These are phyloP conservation scores for Synergus gifuensis DNA, from an alignment of 2,888 invertebrate species.

Conservation along the genomic window DNA sequence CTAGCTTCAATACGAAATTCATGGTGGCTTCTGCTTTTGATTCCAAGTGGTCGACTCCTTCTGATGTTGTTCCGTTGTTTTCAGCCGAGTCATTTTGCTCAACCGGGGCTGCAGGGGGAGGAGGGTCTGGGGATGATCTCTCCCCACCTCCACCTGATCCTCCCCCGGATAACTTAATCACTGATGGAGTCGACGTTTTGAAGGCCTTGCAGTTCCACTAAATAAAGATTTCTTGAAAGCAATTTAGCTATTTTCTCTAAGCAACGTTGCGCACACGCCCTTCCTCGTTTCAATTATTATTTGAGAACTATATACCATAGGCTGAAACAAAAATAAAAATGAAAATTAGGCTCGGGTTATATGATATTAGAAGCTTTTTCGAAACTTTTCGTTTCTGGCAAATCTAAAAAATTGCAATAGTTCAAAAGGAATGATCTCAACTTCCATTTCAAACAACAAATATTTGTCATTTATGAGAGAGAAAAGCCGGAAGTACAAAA, in stretches of 20 bases:
- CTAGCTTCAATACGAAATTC: conserved; percentile 72
- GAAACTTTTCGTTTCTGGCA: not conserved
- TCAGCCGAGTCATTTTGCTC: conserved; percentile 45
- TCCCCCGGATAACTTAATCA: conserved; percentile 77
- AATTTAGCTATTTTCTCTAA: conserved; percentile 17
- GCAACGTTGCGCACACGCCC: conserved; percentile 18
- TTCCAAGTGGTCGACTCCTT: conserved; percentile 46
- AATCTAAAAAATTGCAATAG: not conserved
- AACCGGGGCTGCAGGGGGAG: conserved; percentile 61
- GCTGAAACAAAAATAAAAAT: conserved; percentile 64
- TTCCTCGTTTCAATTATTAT: conserved; percentile 67
- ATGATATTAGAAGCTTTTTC: no score
- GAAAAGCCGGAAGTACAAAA: conserved; percentile 56
- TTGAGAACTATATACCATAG: conserved; percentile 71
- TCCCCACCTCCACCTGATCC: conserved; percentile 73
- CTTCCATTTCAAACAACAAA: not conserved
- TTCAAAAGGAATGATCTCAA: not conserved
- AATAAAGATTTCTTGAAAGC: conserved; percentile 48
- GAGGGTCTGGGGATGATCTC: conserved; percentile 68
- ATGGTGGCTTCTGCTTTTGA: conserved; percentile 66
- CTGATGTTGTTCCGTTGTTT: conserved; percentile 46
- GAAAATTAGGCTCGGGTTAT: not conserved
- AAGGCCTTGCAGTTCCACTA: conserved; percentile 66
- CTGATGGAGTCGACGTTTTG: conserved; percentile 78
- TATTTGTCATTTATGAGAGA: conserved; percentile 4